Evolutionary conservation across 2,113 vertebrate genomes (phyloP), one percentile per base, ranked within the genome.

Genomic region (Triplophysa tibetana): DNA sequence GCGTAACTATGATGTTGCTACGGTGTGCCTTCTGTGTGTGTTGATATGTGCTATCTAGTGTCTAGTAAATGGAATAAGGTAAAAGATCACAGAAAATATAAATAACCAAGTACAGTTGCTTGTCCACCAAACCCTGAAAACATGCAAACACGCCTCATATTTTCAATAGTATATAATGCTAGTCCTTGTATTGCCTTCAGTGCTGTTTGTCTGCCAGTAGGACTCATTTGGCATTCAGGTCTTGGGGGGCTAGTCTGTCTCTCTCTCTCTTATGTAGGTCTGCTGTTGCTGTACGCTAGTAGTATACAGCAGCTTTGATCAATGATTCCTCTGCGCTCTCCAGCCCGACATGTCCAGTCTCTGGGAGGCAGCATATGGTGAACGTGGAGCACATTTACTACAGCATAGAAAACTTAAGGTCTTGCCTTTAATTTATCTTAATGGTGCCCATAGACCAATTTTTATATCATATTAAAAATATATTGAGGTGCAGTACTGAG

Each of bases 151-250:
- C 1, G 6, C 16, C 2, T n/a, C 19, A 58, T 21, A 0, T 58
- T 58, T 58, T 21, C n/a, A 58, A 58, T 58, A 3, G 10, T 21
- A 21, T 9, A 58, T n/a, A 58, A 2, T 58, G 16, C 4, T 17
- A 16, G 50, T 52, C 50, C 50, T 10, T 8, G 9, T 21, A 60
- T 33, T 60, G n/a, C 58, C 10, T 60, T 43, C 54, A 23, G 54
- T 50, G 41, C 45, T 45, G 62, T 21, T 58, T 58, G n/a, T 58
- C 19, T 58, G 19, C n/a, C 19, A 21, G 38, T 75, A 8, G 9
- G 10, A 21, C 41, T 65, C 17, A 77, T 77, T 77, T 77, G 19
- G 45, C 26, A 77, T 77, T 77, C 62, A 38, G n/a, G 26, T 66
- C 75, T 38, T 65, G 26, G 48, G 74, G 4, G 45, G 61, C 23